Conservation (phyloP, 2,113 vertebrate genomes). For the Xyliphius kryptos region DNA sequence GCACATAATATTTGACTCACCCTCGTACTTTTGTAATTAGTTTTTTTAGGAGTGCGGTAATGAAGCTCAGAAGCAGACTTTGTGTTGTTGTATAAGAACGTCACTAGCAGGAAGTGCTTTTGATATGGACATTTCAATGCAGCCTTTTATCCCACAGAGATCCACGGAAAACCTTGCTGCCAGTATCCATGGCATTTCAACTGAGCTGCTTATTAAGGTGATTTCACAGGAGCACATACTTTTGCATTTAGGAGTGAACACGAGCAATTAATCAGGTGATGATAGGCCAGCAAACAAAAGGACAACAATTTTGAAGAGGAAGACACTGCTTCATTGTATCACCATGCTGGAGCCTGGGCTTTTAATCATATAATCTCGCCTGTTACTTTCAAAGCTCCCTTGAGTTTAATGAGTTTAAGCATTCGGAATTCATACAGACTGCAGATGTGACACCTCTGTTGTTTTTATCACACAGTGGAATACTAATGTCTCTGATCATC, state of each 20-base stretch:
- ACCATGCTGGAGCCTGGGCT: conserved; percentile 14
- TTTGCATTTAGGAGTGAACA: conserved; percentile 27
- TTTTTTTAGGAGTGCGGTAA: too few relatives aligned
- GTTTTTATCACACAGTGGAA: too few relatives aligned
- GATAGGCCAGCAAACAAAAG: conserved; percentile 16
- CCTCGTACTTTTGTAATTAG: too few relatives aligned
- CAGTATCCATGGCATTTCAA: conserved; percentile 23
- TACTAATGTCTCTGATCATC: too few relatives aligned
- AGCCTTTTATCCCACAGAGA: conserved; percentile 6
- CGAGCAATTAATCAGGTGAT: conserved; percentile 37
- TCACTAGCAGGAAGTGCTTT: conserved; percentile 6
- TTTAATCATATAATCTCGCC: conserved; percentile 30
- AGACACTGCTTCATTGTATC: conserved; percentile 23
- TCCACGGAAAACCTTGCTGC: not conserved
- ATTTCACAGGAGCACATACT: conserved; percentile 28
- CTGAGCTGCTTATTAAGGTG: conserved; percentile 40
- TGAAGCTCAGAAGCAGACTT: too few relatives aligned
- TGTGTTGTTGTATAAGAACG: too few relatives aligned
- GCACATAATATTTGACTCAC: too few relatives aligned
- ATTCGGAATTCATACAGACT: conserved; percentile 4
- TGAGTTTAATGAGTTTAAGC: conserved; percentile 31
- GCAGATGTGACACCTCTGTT: not conserved
- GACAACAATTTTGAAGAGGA: conserved; percentile 25
- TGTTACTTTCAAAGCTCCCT: conserved; percentile 21
- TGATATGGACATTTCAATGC: conserved; percentile 15